A percentile compares a stretch with the other conserved stretches of the same genome.
Conservation (phyloP, 1,140 invertebrate genomes). For the Solenopsis invicta region DNA sequence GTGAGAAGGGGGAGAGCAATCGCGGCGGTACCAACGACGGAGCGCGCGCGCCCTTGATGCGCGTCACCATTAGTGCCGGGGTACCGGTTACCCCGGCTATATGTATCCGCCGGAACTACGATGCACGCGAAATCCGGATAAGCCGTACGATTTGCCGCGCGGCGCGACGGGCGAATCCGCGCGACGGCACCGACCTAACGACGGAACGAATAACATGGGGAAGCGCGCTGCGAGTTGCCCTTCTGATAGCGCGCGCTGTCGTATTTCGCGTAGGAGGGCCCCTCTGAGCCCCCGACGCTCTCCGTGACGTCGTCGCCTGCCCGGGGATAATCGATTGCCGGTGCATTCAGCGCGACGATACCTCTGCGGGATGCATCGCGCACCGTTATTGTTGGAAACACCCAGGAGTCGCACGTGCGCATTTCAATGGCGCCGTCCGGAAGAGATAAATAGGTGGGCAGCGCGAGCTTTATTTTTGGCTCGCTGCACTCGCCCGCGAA, state of each 20-base stretch:
- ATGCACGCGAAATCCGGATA: conserved; percentile 60
- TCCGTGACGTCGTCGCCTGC: conserved; percentile 63
- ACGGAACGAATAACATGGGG: conserved; percentile 58
- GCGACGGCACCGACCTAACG: conserved; percentile 61
- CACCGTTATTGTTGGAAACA: conserved; percentile 70
- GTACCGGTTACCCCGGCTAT: conserved; percentile 39
- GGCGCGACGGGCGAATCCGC: conserved; percentile 38
- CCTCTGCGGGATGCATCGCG: conserved; percentile 63
- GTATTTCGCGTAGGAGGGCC: conserved; percentile 48
- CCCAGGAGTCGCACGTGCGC: conserved; percentile 70
- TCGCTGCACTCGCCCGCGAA: conserved; percentile 31
- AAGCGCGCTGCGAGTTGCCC: neutral
- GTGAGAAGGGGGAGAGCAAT: neutral
- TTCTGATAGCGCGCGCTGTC: conserved; percentile 58
- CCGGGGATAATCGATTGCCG: conserved; percentile 70
- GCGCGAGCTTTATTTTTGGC: conserved; percentile 68
- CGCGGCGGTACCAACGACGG: conserved; percentile 25
- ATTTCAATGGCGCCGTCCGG: conserved; percentile 63
- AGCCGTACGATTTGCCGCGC: conserved; percentile 61
- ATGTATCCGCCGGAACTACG: conserved; percentile 4
- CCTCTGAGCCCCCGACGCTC: conserved; percentile 35
- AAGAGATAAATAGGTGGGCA: conserved; percentile 66
- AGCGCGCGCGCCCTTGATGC: conserved; percentile 59
- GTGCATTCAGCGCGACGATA: conserved; percentile 64
- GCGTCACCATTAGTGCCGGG: conserved; percentile 66